Evolutionary conservation across 2,888 invertebrate genomes (phyloP).

Genomic region (Agriopis leucophaearia): DNA sequence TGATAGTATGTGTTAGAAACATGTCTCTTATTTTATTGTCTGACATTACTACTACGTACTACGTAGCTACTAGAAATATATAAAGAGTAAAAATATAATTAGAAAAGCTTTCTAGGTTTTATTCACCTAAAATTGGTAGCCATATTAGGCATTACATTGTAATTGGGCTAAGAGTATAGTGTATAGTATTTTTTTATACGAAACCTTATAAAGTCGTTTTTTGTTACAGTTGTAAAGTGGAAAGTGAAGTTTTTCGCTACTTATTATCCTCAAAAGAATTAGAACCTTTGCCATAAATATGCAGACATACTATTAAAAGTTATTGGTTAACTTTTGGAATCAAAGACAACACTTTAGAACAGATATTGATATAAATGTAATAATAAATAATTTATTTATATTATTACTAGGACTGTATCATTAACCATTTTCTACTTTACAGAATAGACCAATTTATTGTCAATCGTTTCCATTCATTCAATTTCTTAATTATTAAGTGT

Average conservation of each 20-base stretch:
- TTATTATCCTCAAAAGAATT: not conserved
- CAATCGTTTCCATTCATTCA: conserved; percentile 45
- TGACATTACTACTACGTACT: conserved; percentile 32
- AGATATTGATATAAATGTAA: not conserved
- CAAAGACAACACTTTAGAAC: not conserved
- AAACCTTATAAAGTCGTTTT: not conserved
- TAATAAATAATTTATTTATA: not conserved
- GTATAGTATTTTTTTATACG: not conserved
- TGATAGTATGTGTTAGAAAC: conserved; percentile 3
- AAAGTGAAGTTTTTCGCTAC: not conserved
- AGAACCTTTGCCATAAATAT: not conserved
- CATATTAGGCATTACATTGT: not conserved
- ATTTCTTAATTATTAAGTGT: conserved; percentile 38
- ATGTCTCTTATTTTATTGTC: conserved; percentile 38
- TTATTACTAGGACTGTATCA: not conserved
- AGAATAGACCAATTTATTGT: conserved; percentile 61
- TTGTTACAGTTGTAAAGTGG: not conserved
- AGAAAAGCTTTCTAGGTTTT: conserved; percentile 20
- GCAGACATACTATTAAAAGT: not conserved
- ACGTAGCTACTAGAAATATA: conserved; percentile 11
- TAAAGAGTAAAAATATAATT: conserved; percentile 28
- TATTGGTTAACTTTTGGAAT: too few relatives aligned
- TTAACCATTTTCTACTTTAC: conserved; percentile 23
- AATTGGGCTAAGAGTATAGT: conserved; percentile 9
- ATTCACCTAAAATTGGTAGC: not conserved